Evolutionary conservation across 2,888 invertebrate genomes (phyloP).

Genomic region (Drosophila quinaria): DNA sequence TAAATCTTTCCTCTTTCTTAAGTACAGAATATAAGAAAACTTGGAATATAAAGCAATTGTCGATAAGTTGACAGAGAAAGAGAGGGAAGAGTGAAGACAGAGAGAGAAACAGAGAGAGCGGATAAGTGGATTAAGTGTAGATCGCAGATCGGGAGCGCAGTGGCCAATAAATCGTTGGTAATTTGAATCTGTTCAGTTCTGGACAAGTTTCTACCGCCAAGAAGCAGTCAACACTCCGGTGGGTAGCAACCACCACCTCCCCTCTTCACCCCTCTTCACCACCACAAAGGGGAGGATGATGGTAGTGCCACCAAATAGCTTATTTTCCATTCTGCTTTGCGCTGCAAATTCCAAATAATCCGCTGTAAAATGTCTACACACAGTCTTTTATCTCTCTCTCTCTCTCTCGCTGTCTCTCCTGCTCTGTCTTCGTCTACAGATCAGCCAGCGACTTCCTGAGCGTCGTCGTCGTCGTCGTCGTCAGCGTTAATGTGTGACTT

Average conservation of each 20-base stretch:
- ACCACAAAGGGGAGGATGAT: not conserved
- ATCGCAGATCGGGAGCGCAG: slow-evolving; percentile 19
- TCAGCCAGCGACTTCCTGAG: slow-evolving; percentile 72
- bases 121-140: slow-evolving; percentile 59
- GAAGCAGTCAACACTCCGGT: slow-evolving; percentile 5
- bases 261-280: not conserved
- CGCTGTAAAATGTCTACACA: slow-evolving; percentile 76
- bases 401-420: not conserved
- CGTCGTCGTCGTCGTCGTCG: slow-evolving; percentile 45
- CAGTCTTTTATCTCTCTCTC: slow-evolving; percentile 1
- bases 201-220: slow-evolving; percentile 39
- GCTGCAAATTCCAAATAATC: slow-evolving; percentile 75
- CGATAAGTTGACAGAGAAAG: slow-evolving; percentile 6
- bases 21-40: slow-evolving; percentile 1
- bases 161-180: slow-evolving; percentile 65
- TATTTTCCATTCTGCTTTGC: slow-evolving; percentile 57
- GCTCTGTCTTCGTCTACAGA: not conserved
- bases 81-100: not conserved
- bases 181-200: slow-evolving; percentile 65
- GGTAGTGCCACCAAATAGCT: slow-evolving; percentile 12
- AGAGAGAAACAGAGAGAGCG: not conserved
- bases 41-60: slow-evolving; percentile 2
- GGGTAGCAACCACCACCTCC: slow-evolving; percentile 6
- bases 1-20: not conserved
- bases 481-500: slow-evolving; percentile 82